These are phyloP conservation scores for Pachyuromys duprasi DNA, from an alignment of 2,797 vertebrate genomes.

Conservation along the genomic window DNA sequence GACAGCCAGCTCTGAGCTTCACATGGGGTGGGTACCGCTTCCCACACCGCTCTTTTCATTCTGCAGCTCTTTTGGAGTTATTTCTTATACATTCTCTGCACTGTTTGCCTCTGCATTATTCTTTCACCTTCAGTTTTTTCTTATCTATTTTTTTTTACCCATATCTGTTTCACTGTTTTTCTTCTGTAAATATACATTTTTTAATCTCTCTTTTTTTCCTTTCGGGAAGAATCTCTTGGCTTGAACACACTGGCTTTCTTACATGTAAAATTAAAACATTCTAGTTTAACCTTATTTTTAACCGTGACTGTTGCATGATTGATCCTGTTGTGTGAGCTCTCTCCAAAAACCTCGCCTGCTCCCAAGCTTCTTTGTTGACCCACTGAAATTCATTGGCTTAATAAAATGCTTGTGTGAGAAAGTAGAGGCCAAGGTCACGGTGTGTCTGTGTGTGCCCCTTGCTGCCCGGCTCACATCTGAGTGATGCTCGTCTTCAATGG, in stretches of 20 bases:
- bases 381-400: conserved; percentile 30
- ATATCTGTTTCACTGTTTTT: not conserved
- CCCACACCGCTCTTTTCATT: not conserved
- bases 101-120: not conserved
- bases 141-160: not conserved
- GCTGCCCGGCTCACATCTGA: not conserved
- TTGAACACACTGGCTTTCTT: not conserved
- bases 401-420: not conserved
- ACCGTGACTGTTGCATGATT: conserved; percentile 21
- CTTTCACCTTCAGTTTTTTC: not conserved
- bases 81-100: not conserved
- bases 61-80: not conserved
- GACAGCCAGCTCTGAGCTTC: not conserved
- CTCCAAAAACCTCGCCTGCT: conserved; percentile 23
- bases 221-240: not conserved
- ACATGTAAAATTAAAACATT: not conserved
- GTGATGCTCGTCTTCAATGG: no score
- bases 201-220: not conserved
- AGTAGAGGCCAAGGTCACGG: not conserved
- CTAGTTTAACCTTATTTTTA: conserved; percentile 1
- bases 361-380: conserved; percentile 19
- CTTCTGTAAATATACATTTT: not conserved
- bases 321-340: not conserved
- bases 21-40: not conserved
- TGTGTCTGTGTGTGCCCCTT: not conserved